Evolutionary conservation across 2,113 vertebrate species (phyloP).

Genomic region (Peromyscus californicus): DNA sequence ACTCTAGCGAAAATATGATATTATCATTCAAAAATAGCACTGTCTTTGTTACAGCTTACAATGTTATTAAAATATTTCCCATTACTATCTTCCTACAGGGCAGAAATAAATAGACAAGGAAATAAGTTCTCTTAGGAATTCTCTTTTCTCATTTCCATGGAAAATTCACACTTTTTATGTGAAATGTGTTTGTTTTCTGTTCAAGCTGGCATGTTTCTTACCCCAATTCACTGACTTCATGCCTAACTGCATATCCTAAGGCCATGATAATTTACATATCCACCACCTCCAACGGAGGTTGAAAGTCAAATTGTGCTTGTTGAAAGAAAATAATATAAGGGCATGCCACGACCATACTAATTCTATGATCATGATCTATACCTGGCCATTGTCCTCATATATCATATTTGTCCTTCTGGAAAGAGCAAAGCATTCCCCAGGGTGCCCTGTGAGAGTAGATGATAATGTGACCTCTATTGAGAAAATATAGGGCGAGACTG

Average conservation of each 20-base stretch:
- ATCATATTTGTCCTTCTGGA: background rate
- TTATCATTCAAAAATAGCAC: constrained; percentile 73
- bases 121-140: constrained; percentile 75
- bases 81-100: constrained; percentile 72
- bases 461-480: background rate
- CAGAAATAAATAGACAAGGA: constrained; percentile 78
- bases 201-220: constrained; percentile 47
- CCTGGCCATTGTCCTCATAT: background rate
- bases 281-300: constrained; percentile 7
- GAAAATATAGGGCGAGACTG: background rate
- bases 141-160: constrained; percentile 72
- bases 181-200: constrained; percentile 69
- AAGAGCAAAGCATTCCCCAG: background rate
- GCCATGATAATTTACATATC: constrained; percentile 47
- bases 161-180: constrained; percentile 66
- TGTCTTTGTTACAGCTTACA: constrained; percentile 73
- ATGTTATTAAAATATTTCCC: constrained; percentile 74
- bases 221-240: constrained; percentile 40
- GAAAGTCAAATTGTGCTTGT: background rate
- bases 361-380: background rate
- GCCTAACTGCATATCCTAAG: constrained; percentile 31
- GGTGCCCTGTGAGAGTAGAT: background rate
- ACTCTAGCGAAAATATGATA: constrained; percentile 62
- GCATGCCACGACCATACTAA: background rate
- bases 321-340: constrained; percentile 50